Evolutionary conservation across 2,113 vertebrate genomes (phyloP).

Genomic region (Pagrus major): DNA sequence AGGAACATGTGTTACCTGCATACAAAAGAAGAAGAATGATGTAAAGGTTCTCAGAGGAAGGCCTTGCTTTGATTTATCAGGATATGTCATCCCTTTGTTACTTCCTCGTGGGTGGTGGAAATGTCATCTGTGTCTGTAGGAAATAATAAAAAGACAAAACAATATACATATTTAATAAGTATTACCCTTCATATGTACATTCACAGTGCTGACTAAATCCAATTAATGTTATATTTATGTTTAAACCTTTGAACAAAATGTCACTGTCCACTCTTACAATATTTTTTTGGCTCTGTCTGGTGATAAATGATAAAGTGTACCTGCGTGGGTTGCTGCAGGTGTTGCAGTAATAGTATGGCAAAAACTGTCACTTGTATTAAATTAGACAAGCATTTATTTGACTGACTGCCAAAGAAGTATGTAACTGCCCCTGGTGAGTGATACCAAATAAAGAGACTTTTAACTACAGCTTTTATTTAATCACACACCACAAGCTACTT

Average conservation of each 20-base stretch:
- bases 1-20: conserved; percentile 36
- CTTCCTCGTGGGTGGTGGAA: neutral
- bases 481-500: neutral
- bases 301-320: neutral
- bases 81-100: neutral
- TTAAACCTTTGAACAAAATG: neutral
- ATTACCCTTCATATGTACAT: neutral
- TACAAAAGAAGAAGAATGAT: conserved; percentile 38
- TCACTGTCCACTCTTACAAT: neutral
- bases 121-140: neutral
- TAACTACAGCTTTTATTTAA: conserved; percentile 6
- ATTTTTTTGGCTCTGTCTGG: neutral
- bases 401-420: conserved; percentile 5
- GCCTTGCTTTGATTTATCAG: conserved; percentile 8
- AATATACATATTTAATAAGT: neutral
- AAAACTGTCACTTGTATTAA: neutral
- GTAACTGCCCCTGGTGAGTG: neutral
- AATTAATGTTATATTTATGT: neutral
- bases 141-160: neutral
- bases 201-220: neutral
- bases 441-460: neutral
- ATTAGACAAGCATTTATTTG: conserved; percentile 12
- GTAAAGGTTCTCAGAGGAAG: neutral
- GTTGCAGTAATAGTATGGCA: neutral
- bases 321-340: neutral